These are phyloP conservation scores for Lamellibrachia columna DNA, from an alignment of 2,888 invertebrate species.

Conservation along the genomic window DNA sequence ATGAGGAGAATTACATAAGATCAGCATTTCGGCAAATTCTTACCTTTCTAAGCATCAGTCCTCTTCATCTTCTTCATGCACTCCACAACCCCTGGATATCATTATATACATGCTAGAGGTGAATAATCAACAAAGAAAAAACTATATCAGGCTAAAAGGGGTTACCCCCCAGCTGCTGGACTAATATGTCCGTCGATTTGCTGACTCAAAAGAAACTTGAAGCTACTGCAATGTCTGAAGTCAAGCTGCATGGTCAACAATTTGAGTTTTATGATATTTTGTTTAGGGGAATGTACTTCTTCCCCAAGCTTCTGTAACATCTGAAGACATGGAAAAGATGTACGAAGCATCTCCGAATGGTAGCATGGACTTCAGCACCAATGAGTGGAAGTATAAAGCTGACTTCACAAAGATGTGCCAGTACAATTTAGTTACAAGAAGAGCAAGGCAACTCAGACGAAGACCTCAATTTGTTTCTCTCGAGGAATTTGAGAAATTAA, in stretches of 20 bases:
- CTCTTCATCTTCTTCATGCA: too few species aligned
- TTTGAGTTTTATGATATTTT: not conserved
- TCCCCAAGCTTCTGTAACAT: not conserved
- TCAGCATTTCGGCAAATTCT: too few species aligned
- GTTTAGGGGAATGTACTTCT: not conserved
- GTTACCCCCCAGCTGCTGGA: too few species aligned
- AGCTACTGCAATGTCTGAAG: too few species aligned
- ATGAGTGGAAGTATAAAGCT: not conserved
- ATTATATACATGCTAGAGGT: too few species aligned
- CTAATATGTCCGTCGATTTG: too few species aligned
- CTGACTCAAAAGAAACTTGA: too few species aligned
- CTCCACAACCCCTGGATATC: too few species aligned
- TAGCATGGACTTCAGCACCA: not conserved
- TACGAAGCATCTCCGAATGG: not conserved
- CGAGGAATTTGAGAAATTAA: not conserved
- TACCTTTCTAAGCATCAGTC: too few species aligned
- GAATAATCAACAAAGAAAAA: too few species aligned
- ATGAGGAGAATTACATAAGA: too few species aligned
- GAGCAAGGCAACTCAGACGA: not conserved
- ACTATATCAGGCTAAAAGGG: too few species aligned
- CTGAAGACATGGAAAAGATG: conserved; percentile 26
- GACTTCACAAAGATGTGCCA: not conserved
- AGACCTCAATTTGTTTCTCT: not conserved
- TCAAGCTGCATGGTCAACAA: not conserved
- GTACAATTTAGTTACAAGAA: not conserved